phyloP scores from a whole-genome alignment of 2,797 vertebrate genomes.

The Ctenosaura bakeri region DNA sequence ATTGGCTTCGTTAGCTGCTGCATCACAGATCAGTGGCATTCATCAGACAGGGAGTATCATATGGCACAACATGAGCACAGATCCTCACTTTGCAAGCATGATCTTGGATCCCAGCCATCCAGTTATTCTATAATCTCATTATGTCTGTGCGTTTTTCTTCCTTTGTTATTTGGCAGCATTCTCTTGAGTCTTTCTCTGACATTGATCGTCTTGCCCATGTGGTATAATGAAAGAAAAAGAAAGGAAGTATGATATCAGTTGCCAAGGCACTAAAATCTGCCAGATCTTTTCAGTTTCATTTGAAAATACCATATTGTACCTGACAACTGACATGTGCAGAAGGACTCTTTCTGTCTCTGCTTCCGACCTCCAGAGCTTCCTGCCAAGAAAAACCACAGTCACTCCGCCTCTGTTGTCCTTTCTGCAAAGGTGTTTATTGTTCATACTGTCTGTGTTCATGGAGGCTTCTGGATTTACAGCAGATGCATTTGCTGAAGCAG shows the following conservation, averaged over 20 bases:
- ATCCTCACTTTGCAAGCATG: too few species aligned
- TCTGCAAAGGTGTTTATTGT: too few species aligned
- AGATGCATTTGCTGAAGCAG: neutral
- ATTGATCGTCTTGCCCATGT: too few species aligned
- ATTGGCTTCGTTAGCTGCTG: too few species aligned
- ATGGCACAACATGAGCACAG: too few species aligned
- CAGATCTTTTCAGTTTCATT: neutral
- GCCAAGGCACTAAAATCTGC: neutral
- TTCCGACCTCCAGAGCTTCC: neutral
- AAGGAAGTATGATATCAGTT: neutral
- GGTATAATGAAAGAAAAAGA: neutral
- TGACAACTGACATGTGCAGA: neutral
- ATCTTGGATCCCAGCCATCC: neutral
- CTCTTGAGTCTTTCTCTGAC: neutral
- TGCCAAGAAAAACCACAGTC: neutral
- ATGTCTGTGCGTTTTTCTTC: neutral
- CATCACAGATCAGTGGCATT: too few species aligned
- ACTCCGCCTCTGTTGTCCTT: neutral
- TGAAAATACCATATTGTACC: too few species aligned
- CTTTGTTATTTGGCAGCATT: neutral
- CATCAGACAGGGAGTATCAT: too few species aligned
- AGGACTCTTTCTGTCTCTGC: neutral
- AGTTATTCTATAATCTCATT: neutral
- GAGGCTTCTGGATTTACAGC: neutral
- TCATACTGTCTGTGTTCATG: neutral